Percentiles rank a stretch among this genome's conserved stretches.
Conservation (phyloP, 2,797 vertebrate genomes). For the Coccyzus lansbergi region DNA sequence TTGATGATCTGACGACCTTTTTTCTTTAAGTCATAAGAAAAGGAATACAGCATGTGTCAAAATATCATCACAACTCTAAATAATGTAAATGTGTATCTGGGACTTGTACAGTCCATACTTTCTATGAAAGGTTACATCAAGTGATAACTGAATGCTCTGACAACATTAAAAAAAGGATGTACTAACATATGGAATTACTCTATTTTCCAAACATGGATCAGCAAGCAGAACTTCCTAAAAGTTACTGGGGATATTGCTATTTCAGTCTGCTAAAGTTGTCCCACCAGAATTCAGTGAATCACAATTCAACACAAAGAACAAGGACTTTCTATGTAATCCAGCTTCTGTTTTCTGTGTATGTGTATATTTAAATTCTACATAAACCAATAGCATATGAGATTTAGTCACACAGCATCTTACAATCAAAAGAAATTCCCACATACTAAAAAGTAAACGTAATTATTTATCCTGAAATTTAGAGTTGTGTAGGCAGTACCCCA, state of each 20-base stretch:
- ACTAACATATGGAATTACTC: neutral
- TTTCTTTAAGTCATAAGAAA: neutral
- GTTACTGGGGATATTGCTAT: neutral
- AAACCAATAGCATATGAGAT: neutral
- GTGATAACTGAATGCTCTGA: neutral
- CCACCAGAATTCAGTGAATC: neutral
- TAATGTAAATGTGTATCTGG: neutral
- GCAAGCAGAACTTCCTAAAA: neutral
- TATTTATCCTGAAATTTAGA: conserved; percentile 35
- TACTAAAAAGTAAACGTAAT: conserved; percentile 34
- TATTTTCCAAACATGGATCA: neutral
- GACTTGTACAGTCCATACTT: neutral
- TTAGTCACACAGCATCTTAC: neutral
- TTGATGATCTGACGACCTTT: neutral
- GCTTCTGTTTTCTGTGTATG: neutral
- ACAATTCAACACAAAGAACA: neutral
- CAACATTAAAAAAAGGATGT: conserved; percentile 2
- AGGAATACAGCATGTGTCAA: neutral
- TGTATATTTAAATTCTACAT: neutral
- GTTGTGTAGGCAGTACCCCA: conserved; percentile 9
- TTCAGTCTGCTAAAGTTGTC: neutral
- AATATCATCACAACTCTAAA: neutral
- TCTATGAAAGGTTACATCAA: neutral
- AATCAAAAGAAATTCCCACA: conserved; percentile 36
- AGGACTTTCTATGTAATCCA: neutral